phyloP scores from a whole-genome alignment of 30 jellyfish, hydroid and myxozoan species.

The Cassiopea xamachana region DNA sequence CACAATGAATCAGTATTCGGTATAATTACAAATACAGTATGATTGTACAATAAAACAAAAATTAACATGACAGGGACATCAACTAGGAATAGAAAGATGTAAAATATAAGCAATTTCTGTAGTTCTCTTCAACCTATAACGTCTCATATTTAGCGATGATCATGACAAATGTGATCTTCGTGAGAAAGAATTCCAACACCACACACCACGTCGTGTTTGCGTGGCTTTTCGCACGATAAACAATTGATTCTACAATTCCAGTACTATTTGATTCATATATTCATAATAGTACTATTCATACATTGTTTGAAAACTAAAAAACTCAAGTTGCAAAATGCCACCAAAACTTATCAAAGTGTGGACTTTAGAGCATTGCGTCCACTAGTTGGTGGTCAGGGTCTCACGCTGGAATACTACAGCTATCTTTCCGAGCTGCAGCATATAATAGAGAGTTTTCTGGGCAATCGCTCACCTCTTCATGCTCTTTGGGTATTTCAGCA shows the following conservation, averaged over 20 bases:
- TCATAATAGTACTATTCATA: not conserved
- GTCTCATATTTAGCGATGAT: not conserved
- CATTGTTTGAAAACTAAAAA: too few relatives aligned
- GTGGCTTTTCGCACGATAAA: not conserved
- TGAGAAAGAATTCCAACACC: not conserved
- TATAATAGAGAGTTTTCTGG: not conserved
- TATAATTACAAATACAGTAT: not conserved
- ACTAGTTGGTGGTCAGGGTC: too few relatives aligned
- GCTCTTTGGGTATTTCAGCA: constrained; percentile 10
- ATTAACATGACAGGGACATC: too few relatives aligned
- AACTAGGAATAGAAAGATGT: too few relatives aligned
- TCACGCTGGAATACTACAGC: not conserved
- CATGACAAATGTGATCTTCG: not conserved
- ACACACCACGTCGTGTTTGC: not conserved
- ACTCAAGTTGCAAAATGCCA: too few relatives aligned
- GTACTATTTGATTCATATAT: not conserved
- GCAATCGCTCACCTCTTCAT: constrained; percentile 1
- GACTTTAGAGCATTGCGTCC: not conserved
- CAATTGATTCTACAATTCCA: not conserved
- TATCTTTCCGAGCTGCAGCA: not conserved
- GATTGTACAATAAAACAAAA: too few relatives aligned
- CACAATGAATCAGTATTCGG: not conserved
- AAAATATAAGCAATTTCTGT: too few relatives aligned
- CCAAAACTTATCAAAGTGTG: not conserved
- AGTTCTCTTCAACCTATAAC: too few relatives aligned